Base-by-base conservation (phyloP, 2,888 invertebrate species). In the Zygothrica quintamaculata region DNA sequence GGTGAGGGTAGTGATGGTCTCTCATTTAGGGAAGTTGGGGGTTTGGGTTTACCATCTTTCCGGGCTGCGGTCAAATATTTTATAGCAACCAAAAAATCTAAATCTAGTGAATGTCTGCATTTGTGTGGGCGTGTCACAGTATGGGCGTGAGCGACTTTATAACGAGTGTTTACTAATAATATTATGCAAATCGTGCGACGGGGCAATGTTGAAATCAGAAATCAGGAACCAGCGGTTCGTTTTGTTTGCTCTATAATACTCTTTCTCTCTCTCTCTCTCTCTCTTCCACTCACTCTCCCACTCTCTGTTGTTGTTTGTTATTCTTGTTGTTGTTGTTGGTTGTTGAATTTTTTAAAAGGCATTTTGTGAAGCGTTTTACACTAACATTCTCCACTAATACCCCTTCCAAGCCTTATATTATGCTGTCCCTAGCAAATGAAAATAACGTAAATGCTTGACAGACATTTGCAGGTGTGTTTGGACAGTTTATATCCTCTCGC, bases 151-250 rank as follows among this genome's bases (percentile, higher is more conserved):
- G 47, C 56, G 85, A 84, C 85, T 84, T 85, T 69, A 81, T 85
- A 85, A 84, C 85, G 84, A 85, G 82, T 84, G 85, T 84, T 84
- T 84, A 85, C 85, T 85, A 84, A 84, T 84, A 85, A 84, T 84
- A 85, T 84, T 84, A 84, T 84, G 84, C 84, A 84, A 84, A 84
- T 84, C 84, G 77, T 56, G 67, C 68, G 57, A 65, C 73, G 65
- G 64, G 58, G 46, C 65, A 66, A 67, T 60, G 58, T 56, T 55
- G 56, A 64, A 44, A 65, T 58, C 61, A 25, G 56, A 33, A 13
- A 42, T 53, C 58, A 73, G 64, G 39, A 69, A 51, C 51, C 36
- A 36, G 29, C 34, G 58, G 15, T 62, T 58, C 53, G 72, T 59
- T 72, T 72, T 62, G 65, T 68, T 64, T 65, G 64, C 47, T 26